Evolutionary conservation across 2,113 vertebrate genomes (phyloP).

Genomic region (Cyprinodon brontotheroides): DNA sequence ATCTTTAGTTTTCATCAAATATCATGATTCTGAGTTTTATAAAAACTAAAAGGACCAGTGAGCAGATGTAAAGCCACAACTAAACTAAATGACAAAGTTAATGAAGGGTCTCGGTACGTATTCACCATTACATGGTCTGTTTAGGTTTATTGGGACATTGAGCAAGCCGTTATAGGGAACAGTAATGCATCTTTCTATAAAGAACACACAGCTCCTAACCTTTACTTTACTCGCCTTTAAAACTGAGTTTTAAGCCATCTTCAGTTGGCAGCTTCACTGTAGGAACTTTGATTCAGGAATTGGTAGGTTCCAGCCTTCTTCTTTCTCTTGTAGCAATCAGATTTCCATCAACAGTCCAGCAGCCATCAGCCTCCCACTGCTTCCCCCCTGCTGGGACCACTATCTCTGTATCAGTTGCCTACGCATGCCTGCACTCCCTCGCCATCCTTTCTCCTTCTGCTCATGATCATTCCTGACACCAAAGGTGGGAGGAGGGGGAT

Average conservation of each 20-base stretch:
- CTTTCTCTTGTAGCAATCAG: slow-evolving; percentile 7
- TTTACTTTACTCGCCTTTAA: neutral
- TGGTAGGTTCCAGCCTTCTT: neutral
- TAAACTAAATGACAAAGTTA: neutral
- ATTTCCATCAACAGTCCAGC: slow-evolving; percentile 66
- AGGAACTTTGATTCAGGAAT: slow-evolving; percentile 36
- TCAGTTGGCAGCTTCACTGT: slow-evolving; percentile 20
- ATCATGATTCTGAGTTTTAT: too few species aligned
- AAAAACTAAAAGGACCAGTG: too few species aligned
- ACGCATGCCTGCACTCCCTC: slow-evolving; percentile 72
- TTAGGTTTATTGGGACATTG: too few species aligned
- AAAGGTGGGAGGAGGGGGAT: slow-evolving; percentile 64
- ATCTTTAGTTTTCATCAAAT: too few species aligned
- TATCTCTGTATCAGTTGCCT: slow-evolving; percentile 73
- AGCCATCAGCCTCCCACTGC: slow-evolving; percentile 70
- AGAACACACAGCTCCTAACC: neutral
- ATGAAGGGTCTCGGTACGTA: neutral
- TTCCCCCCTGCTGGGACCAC: slow-evolving; percentile 49
- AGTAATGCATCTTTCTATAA: neutral
- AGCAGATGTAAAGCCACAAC: too few species aligned
- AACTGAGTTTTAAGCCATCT: neutral
- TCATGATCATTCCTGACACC: slow-evolving; percentile 42
- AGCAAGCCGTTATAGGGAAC: too few species aligned
- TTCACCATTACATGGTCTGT: neutral
- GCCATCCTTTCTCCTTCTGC: slow-evolving; percentile 33